Evolutionary conservation across 2,888 invertebrate genomes (phyloP).

Genomic region (Callosobruchus maculatus): DNA sequence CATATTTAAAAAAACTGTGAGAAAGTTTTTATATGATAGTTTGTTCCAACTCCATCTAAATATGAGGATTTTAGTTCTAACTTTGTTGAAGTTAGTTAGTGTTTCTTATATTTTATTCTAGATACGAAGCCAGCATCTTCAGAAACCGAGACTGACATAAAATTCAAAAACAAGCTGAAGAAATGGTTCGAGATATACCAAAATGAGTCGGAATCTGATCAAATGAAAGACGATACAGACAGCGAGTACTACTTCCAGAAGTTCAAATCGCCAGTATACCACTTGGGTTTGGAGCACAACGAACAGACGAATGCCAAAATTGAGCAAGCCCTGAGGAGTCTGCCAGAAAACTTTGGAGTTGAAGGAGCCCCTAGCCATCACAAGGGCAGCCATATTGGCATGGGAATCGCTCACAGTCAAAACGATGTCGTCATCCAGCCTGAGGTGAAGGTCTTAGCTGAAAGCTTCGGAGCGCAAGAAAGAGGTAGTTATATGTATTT

Average conservation of each 20-base stretch:
- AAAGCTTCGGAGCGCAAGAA: background rate
- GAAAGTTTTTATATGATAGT: too few relatives aligned
- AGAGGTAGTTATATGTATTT: background rate
- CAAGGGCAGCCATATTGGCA: constrained; percentile 34
- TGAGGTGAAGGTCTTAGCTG: background rate
- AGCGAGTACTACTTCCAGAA: constrained; percentile 5
- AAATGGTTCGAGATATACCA: constrained; percentile 28
- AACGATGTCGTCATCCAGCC: constrained; percentile 3
- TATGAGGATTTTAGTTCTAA: too few relatives aligned
- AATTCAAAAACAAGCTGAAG: constrained; percentile 28
- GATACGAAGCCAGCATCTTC: constrained; percentile 25
- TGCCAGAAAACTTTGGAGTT: constrained; percentile 34
- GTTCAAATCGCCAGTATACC: background rate
- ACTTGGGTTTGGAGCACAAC: constrained; percentile 5
- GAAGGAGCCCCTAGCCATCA: constrained; percentile 36
- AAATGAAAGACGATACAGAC: constrained; percentile 7
- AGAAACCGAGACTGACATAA: constrained; percentile 29
- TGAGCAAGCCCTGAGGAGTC: constrained; percentile 18
- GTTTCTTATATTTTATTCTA: background rate
- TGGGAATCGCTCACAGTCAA: constrained; percentile 31
- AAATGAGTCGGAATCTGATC: constrained; percentile 15
- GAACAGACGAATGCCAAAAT: constrained; percentile 24
- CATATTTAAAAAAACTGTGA: too few relatives aligned
- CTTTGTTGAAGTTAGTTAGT: too few relatives aligned
- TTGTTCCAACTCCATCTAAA: too few relatives aligned